Percentiles rank a stretch among this genome's conserved stretches.
These are phyloP conservation scores for Peromyscus maniculatus DNA, from an alignment of 2,113 vertebrate species.

Conservation along the genomic window DNA sequence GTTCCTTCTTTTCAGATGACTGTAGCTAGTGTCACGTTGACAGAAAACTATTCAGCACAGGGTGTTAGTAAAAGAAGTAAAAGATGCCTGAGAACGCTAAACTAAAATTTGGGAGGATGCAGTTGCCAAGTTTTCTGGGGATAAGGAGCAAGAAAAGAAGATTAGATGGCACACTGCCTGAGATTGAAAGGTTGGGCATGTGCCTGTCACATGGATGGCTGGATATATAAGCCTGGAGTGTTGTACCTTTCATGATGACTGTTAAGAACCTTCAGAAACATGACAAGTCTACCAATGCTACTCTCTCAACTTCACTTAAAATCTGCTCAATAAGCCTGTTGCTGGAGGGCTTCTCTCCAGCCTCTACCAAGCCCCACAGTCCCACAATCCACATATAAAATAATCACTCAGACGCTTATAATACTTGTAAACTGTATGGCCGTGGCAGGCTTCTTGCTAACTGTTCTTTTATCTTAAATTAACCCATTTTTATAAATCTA, in stretches of 20 bases:
- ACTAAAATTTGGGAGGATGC: not conserved
- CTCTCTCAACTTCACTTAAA: constrained; percentile 6
- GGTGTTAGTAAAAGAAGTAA: not conserved
- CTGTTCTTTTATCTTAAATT: no score
- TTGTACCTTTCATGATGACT: not conserved
- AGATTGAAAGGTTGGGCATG: not conserved
- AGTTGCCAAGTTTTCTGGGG: not conserved
- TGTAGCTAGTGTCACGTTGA: not conserved
- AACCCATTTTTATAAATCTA: no score
- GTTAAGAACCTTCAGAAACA: constrained; percentile 21
- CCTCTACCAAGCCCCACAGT: no score
- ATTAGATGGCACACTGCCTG: not conserved
- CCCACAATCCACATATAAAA: no score
- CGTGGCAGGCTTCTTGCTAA: no score
- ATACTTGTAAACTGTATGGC: no score
- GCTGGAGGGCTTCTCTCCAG: no score
- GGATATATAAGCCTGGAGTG: not conserved
- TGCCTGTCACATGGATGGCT: not conserved
- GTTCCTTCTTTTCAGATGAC: not conserved
- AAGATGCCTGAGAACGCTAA: not conserved
- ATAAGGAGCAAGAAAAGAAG: not conserved
- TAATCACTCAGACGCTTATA: no score
- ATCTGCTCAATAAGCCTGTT: not conserved
- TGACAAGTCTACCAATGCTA: not conserved
- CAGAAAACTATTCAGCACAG: not conserved